These are phyloP conservation scores for Epirrhoe alternata DNA, from an alignment of 2,888 invertebrate species.

Conservation along the genomic window DNA sequence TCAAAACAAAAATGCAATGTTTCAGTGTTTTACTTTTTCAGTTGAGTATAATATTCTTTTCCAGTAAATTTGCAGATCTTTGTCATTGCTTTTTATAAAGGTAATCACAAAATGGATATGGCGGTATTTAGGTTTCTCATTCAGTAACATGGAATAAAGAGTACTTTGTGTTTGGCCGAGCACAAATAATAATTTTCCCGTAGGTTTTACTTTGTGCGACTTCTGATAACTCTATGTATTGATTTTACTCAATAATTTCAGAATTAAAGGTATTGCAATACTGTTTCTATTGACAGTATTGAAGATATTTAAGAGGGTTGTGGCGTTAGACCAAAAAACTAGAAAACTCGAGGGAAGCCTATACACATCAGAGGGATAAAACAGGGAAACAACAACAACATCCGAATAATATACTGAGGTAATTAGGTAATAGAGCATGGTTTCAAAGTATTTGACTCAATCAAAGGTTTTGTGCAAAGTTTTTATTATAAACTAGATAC, in stretches of 20 bases:
- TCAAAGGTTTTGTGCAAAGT: too few species aligned
- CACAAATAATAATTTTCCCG: constrained; percentile 29
- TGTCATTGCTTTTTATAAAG: constrained; percentile 32
- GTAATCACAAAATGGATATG: constrained; percentile 61
- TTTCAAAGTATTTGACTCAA: too few species aligned
- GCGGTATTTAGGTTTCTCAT: constrained; percentile 58
- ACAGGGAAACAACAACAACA: too few species aligned
- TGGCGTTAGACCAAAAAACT: too few species aligned
- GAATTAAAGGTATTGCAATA: background rate
- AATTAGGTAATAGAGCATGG: too few species aligned
- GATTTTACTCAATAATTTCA: background rate
- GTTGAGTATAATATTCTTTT: background rate
- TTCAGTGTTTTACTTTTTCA: background rate
- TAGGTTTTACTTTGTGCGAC: background rate
- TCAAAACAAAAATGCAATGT: background rate
- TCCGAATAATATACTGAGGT: too few species aligned
- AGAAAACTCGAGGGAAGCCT: too few species aligned
- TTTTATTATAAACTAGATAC: too few species aligned
- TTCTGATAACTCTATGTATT: constrained; percentile 1
- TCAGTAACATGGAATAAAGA: constrained; percentile 58
- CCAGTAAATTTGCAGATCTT: constrained; percentile 20
- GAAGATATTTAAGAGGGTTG: too few species aligned
- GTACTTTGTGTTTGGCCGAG: constrained; percentile 44
- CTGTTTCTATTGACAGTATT: too few species aligned
- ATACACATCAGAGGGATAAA: too few species aligned